Percentiles rank a stretch among this genome's conserved stretches.
These are phyloP conservation scores for Tiliqua scincoides DNA, from an alignment of 2,113 vertebrate genomes.

Conservation along the genomic window DNA sequence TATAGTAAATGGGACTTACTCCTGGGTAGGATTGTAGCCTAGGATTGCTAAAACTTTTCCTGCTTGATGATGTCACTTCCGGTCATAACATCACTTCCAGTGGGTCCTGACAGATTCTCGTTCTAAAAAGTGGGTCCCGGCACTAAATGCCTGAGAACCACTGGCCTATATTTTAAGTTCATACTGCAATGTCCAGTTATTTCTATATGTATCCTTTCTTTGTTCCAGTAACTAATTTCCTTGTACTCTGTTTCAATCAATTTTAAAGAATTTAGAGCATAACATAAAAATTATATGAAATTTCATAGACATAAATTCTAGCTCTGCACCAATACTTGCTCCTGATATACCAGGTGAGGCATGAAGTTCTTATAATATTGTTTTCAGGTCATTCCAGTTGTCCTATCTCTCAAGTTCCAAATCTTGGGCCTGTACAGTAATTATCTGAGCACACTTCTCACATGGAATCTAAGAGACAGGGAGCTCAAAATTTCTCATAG, in stretches of 20 bases:
- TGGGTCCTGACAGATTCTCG: too few relatives aligned
- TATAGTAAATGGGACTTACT: too few relatives aligned
- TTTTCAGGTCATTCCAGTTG: neutral
- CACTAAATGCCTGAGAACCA: too few relatives aligned
- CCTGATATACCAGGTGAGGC: neutral
- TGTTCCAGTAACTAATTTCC: neutral
- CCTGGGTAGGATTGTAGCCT: too few relatives aligned
- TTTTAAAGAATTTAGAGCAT: neutral
- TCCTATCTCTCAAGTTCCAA: neutral
- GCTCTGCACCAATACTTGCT: neutral
- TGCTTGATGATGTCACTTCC: too few relatives aligned
- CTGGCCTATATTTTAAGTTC: neutral
- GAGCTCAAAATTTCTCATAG: neutral
- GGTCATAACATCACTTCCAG: too few relatives aligned
- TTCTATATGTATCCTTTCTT: neutral
- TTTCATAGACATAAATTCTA: neutral
- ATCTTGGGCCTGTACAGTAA: neutral
- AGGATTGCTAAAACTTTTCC: too few relatives aligned
- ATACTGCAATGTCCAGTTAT: neutral
- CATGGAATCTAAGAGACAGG: neutral
- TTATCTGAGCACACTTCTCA: neutral
- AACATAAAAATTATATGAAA: neutral
- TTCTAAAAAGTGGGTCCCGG: too few relatives aligned
- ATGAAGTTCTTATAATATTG: neutral
- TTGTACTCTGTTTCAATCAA: neutral